phyloP scores from a whole-genome alignment of 2,888 invertebrate species.

The Ashinkailepas kermadecensis region DNA sequence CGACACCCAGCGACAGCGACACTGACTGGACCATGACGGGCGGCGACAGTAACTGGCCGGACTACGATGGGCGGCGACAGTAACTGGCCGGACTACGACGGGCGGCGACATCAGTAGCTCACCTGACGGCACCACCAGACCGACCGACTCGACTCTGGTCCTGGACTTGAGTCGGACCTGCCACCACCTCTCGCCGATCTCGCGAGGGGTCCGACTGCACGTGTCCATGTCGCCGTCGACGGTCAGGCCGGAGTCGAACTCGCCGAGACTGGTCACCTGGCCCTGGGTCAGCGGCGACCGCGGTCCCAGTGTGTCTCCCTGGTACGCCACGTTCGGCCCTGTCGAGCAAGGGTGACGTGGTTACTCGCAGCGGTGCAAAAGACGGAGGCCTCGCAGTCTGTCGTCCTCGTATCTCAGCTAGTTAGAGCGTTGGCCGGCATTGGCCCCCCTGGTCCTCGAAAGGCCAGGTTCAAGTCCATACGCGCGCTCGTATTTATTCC shows the following conservation, averaged over 20 bases:
- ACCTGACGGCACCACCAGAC: conserved; percentile 38
- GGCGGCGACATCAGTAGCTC: neutral
- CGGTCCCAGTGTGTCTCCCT: neutral
- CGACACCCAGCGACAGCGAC: too few relatives aligned
- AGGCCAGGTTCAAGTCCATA: too few relatives aligned
- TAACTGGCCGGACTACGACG: too few relatives aligned
- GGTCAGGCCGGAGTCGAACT: conserved; percentile 38
- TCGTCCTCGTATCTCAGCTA: too few relatives aligned
- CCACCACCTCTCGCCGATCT: conserved; percentile 40
- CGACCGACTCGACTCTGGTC: conserved; percentile 36
- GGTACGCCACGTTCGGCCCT: conserved; percentile 3
- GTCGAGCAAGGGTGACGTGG: neutral
- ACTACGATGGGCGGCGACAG: too few relatives aligned
- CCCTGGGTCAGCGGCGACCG: neutral
- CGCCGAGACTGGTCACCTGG: conserved; percentile 34
- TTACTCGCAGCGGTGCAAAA: too few relatives aligned
- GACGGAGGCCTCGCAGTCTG: too few relatives aligned
- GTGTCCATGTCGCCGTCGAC: conserved; percentile 39
- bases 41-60: too few relatives aligned
- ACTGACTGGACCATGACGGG: too few relatives aligned
- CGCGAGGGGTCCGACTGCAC: conserved; percentile 39
- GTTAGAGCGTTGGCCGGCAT: too few relatives aligned
- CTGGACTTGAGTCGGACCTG: conserved; percentile 37
- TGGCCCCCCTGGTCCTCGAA: too few relatives aligned
- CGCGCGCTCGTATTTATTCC: too few relatives aligned